Conservation (phyloP, 2,888 invertebrate species). For the Gisinianus flammeolus region DNA sequence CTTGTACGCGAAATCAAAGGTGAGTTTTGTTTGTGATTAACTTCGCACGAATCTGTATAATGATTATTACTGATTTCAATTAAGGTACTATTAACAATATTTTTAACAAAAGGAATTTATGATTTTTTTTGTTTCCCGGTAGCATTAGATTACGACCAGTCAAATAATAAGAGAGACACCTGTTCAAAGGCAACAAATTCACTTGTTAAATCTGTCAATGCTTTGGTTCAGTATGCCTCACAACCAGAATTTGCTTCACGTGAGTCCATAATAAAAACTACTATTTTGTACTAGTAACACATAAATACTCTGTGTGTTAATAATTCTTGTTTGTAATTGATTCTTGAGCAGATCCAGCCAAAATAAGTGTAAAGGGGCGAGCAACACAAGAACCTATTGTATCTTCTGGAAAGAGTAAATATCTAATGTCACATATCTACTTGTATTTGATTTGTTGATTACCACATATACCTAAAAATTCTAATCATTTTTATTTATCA, state of each 20-base stretch:
- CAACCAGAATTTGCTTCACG: slow-evolving; percentile 91
- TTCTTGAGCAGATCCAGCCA: slow-evolving; percentile 92
- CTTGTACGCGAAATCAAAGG: slow-evolving; percentile 94
- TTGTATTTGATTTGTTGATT: not conserved
- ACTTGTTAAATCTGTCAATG: slow-evolving; percentile 86
- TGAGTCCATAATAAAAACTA: too few species aligned
- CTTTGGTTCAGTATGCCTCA: slow-evolving; percentile 89
- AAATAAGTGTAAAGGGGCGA: slow-evolving; percentile 83
- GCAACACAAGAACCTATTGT: slow-evolving; percentile 86
- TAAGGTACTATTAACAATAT: too few species aligned
- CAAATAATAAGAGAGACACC: slow-evolving; percentile 74
- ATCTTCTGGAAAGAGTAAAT: slow-evolving; percentile 72
- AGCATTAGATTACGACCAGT: slow-evolving; percentile 78
- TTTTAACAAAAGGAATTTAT: slow-evolving; percentile 3
- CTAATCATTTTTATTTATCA: too few species aligned
- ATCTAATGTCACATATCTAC: not conserved
- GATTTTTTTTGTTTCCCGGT: slow-evolving; percentile 28
- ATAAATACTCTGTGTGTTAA: too few species aligned
- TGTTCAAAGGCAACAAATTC: slow-evolving; percentile 82
- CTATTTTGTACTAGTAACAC: too few species aligned
- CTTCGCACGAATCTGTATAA: too few species aligned
- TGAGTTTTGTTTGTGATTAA: slow-evolving; percentile 34
- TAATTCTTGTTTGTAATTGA: too few species aligned
- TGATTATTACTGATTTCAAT: too few species aligned
- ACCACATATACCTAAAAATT: too few species aligned